These are phyloP conservation scores for Gopherus evgoodei DNA, from an alignment of 2,113 vertebrate species.

Conservation along the genomic window DNA sequence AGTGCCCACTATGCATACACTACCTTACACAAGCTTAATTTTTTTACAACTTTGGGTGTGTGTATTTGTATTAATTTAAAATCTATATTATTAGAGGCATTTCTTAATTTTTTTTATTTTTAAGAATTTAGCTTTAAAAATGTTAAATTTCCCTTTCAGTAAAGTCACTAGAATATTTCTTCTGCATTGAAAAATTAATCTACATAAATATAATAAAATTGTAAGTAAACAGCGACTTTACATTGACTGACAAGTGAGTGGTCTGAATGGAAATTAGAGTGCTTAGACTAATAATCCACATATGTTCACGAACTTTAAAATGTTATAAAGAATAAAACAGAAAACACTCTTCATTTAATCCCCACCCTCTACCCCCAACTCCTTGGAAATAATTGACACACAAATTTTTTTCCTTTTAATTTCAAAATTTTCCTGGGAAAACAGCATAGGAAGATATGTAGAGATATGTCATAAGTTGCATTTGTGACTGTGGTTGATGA, in stretches of 20 bases:
- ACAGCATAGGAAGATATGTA: neutral
- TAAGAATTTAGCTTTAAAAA: neutral
- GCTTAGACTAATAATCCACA: neutral
- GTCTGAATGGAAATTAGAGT: neutral
- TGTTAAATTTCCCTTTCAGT: neutral
- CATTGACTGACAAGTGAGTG: neutral
- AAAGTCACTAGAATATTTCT: neutral
- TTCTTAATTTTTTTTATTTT: fast-evolving
- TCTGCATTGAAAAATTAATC: too few species aligned
- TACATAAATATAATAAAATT: neutral
- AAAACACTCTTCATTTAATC: neutral
- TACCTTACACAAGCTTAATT: neutral
- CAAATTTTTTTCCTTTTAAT: neutral
- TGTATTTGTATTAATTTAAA: neutral
- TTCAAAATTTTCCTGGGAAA: neutral
- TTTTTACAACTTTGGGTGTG: neutral
- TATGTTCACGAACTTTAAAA: neutral
- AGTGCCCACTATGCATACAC: neutral
- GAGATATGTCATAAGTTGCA: neutral
- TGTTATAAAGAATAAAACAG: neutral
- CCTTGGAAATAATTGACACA: neutral
- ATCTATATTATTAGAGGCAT: fast-evolving
- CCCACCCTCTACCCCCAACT: fast-evolving
- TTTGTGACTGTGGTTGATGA: neutral
- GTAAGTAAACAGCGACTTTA: neutral